Evolutionary conservation across 2,113 vertebrate species (phyloP).

Genomic region (Oreochromis niloticus): DNA sequence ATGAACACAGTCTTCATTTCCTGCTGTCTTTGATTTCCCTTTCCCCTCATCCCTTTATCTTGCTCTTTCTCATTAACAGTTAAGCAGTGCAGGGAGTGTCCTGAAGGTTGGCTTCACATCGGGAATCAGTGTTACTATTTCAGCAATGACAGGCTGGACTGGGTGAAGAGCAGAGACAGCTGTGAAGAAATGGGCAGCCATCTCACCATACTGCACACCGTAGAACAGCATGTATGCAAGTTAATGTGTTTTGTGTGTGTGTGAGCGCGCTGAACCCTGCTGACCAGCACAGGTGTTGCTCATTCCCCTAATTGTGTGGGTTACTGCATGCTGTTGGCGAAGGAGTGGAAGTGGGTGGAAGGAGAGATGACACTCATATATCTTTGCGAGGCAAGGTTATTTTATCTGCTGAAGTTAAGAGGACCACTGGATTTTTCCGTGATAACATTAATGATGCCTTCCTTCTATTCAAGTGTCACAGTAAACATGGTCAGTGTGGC

Average conservation of each 20-base stretch:
- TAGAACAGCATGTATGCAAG: constrained; percentile 37
- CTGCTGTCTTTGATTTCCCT: neutral
- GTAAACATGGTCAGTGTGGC: neutral
- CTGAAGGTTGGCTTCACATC: constrained; percentile 31
- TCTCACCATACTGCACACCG: constrained; percentile 49
- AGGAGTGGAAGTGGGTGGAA: neutral
- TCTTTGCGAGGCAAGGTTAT: constrained; percentile 10
- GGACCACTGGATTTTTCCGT: neutral
- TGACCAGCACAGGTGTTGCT: constrained; percentile 45
- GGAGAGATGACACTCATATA: neutral
- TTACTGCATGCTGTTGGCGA: neutral
- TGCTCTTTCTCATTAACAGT: neutral
- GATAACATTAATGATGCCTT: neutral
- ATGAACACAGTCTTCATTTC: neutral
- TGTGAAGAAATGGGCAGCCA: constrained; percentile 43
- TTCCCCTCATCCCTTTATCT: neutral
- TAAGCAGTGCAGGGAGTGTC: constrained; percentile 42
- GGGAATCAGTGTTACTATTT: constrained; percentile 47
- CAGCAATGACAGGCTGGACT: constrained; percentile 55
- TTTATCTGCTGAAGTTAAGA: neutral
- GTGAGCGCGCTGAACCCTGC: neutral
- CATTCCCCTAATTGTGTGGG: constrained; percentile 27
- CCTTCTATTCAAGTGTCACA: neutral
- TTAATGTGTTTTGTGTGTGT: neutral
- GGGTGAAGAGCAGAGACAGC: constrained; percentile 42